phyloP scores from a whole-genome alignment of 2,797 vertebrate species.

The Acanthurus leucopareius region DNA sequence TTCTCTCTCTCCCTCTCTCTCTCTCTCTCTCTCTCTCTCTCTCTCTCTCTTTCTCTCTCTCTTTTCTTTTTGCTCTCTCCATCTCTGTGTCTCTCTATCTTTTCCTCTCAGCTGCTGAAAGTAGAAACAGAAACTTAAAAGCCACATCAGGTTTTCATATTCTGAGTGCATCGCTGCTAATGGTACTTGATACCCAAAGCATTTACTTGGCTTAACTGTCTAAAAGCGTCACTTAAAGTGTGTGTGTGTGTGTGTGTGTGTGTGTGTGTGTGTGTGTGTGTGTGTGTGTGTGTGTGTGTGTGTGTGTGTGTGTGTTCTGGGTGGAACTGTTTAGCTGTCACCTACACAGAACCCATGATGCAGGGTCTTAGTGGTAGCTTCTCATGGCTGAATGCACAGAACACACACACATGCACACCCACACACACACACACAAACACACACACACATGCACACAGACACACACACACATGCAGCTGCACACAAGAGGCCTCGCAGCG shows the following conservation, averaged over 20 bases:
- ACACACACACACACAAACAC: conserved; percentile 14
- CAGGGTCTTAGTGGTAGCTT: conserved; percentile 85
- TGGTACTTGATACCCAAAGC: conserved; percentile 66
- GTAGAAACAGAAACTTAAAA: conserved; percentile 62
- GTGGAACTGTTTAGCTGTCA: conserved; percentile 93
- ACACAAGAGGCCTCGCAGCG: conserved; percentile 75
- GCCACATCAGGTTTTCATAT: conserved; percentile 68
- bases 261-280: conserved; percentile 69
- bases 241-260: conserved; percentile 68
- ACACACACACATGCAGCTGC: conserved; percentile 36
- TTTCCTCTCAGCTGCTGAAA: conserved; percentile 53
- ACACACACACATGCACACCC: conserved; percentile 59
- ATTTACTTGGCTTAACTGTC: conserved; percentile 73
- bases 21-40: conserved; percentile 19
- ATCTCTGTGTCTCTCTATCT: conserved; percentile 29
- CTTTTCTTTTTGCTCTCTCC: neutral
- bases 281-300: conserved; percentile 68
- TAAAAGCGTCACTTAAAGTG: conserved; percentile 59
- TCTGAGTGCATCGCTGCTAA: conserved; percentile 68
- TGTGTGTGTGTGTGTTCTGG: conserved; percentile 84
- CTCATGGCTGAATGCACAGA: conserved; percentile 92
- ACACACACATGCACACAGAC: no score
- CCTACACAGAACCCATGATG: conserved; percentile 85
- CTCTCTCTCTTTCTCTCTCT: conserved; percentile 17
- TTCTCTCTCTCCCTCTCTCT: conserved; percentile 6